Base-by-base conservation (phyloP, 1,140 invertebrate genomes). In the Drosophila kanapiae region DNA sequence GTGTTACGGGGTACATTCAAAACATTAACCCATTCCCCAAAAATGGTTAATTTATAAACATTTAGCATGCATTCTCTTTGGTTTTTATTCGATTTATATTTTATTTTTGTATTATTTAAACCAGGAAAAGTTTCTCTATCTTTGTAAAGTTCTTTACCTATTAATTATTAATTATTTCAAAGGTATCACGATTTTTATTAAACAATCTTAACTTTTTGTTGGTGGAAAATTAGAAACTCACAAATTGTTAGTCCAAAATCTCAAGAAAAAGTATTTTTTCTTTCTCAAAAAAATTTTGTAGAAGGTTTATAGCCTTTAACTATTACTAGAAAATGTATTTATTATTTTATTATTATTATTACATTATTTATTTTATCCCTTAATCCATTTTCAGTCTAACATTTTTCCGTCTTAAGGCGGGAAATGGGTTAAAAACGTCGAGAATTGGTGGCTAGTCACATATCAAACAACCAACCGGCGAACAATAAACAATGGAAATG, bases 391-490 rank as follows among this genome's bases (percentile, higher is more conserved):
- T n/a, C 14, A n/a, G 31, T 10, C 5, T n/a, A 4, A n/a, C 14
- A 29, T 23, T n/a, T 29, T n/a, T 4, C 10, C n/a, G 3, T 29
- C 23, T 18, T 16, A 10, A 4, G 11, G 6, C 31, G 33, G 33
- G 8, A 54, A 54, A 54, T 37, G 51, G 16, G 18, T 54, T 54
- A 54, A 54, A n/a, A 23, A 54, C 51, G 33, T 23, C 0, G 8
- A 54, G 13, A 54, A 4, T 4, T 27, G 51, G 13, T 37, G 51
- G 51, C 5, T 54, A 54, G 51, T 54, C 51, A 54, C 51, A 54
- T 23, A 35, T 48, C 29, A 59, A 61, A 70, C 49, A 75, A 67
- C 51, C 45, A 42, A 59, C 48, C 48, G 40, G 29, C 40, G 60
- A 42, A 48, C 58, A 65, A 69, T 31, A 71, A 49, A 38, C 51